phyloP scores from a whole-genome alignment of 2,888 invertebrate genomes.

The Euzophera pinguis region DNA sequence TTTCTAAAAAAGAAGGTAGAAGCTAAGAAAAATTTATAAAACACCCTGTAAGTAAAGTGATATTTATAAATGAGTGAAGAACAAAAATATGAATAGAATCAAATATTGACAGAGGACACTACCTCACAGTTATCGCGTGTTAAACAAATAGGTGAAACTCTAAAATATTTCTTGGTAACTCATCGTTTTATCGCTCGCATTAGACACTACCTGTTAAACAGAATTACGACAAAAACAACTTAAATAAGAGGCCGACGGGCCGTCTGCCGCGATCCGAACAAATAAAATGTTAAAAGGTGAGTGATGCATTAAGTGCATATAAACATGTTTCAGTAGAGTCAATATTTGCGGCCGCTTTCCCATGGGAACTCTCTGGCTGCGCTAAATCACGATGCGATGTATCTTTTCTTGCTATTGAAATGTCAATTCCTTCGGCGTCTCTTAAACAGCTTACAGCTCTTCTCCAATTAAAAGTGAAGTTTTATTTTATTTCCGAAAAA shows the following conservation, averaged over 20 bases:
- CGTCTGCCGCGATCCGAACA: conserved; percentile 71
- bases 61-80: too few species aligned
- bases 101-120: conserved; percentile 3
- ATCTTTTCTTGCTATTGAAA: conserved; percentile 72
- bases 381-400: conserved; percentile 68
- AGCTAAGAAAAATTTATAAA: too few species aligned
- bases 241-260: conserved; percentile 65
- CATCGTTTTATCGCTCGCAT: conserved; percentile 56
- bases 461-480: neutral
- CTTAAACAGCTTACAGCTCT: neutral
- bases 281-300: conserved; percentile 76
- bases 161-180: conserved; percentile 23
- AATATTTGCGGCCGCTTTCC: conserved; percentile 76
- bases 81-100: neutral
- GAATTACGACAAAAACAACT: conserved; percentile 70
- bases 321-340: conserved; percentile 77
- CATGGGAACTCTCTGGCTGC: conserved; percentile 65
- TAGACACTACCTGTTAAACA: conserved; percentile 70
- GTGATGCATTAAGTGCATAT: conserved; percentile 79
- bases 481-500: neutral
- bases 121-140: conserved; percentile 1
- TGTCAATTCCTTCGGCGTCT: conserved; percentile 59
- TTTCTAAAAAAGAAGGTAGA: too few species aligned
- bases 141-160: conserved; percentile 10
- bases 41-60: too few species aligned